Conservation (phyloP, 1,140 invertebrate species). For the Maniola jurtina region DNA sequence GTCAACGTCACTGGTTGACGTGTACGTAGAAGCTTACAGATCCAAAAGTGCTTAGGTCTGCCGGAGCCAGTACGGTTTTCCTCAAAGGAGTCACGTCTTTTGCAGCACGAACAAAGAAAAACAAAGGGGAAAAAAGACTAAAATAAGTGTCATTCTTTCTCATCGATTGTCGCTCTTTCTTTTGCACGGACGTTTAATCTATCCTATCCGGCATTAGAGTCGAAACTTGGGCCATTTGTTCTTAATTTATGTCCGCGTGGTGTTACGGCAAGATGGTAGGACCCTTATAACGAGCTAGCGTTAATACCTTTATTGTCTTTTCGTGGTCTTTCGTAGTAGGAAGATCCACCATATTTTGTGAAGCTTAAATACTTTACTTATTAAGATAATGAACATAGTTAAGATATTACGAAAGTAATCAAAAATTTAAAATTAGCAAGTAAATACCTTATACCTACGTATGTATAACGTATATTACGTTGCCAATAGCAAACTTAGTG, state of each 20-base stretch:
- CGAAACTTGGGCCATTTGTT: conserved; percentile 64
- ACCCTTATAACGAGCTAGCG: conserved; percentile 4
- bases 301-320: conserved; percentile 11
- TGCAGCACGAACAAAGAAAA: conserved; percentile 23
- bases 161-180: conserved; percentile 45
- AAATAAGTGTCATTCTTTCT: conserved; percentile 33
- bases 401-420: too few relatives aligned
- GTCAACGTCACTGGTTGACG: too few relatives aligned
- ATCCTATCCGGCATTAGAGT: conserved; percentile 61
- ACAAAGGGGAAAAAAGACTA: conserved; percentile 24
- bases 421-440: too few relatives aligned
- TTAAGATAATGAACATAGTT: background rate
- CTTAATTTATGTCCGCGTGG: conserved; percentile 56
- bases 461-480: too few relatives aligned
- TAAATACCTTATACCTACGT: too few relatives aligned
- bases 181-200: conserved; percentile 58
- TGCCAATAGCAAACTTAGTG: too few relatives aligned
- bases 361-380: background rate
- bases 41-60: background rate
- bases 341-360: background rate
- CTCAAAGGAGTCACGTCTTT: conserved; percentile 10
- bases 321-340: background rate
- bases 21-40: background rate
- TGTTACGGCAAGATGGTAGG: conserved; percentile 13
- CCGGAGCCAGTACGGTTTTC: background rate